These are phyloP conservation scores for Palaemon carinicauda DNA, from an alignment of 1,140 invertebrate species.

Conservation along the genomic window DNA sequence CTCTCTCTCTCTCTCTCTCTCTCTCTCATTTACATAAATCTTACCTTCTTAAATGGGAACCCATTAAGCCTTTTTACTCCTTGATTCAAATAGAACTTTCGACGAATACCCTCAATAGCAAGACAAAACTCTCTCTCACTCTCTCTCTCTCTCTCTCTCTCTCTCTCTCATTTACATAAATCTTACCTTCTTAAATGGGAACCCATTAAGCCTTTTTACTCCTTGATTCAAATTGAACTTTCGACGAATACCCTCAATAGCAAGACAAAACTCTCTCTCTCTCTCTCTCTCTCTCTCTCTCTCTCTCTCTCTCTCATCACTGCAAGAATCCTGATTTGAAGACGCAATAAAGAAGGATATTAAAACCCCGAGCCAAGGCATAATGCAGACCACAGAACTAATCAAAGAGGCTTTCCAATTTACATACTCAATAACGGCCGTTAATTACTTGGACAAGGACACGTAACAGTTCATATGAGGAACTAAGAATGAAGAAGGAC, in stretches of 20 bases:
- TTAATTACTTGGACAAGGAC: background rate
- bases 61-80: too few species aligned
- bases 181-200: background rate
- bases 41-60: too few species aligned
- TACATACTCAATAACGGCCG: too few species aligned
- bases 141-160: background rate
- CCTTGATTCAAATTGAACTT: too few species aligned
- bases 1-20: background rate
- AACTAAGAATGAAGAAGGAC: background rate
- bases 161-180: background rate
- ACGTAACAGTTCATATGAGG: background rate
- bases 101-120: too few species aligned
- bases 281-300: background rate
- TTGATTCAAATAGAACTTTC: too few species aligned
- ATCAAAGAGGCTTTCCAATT: too few species aligned
- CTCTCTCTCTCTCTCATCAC: background rate
- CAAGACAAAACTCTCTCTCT: background rate
- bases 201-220: too few species aligned
- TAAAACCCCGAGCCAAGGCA: background rate
- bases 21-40: background rate
- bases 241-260: too few species aligned
- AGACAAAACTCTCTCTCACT: too few species aligned
- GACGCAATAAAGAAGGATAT: background rate
- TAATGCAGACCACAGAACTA: background rate
- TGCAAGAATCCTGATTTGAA: background rate